Percentiles rank a stretch among this genome's conserved stretches.
Conservation (phyloP, 2,113 vertebrate genomes). For the Saccopteryx leptura region DNA sequence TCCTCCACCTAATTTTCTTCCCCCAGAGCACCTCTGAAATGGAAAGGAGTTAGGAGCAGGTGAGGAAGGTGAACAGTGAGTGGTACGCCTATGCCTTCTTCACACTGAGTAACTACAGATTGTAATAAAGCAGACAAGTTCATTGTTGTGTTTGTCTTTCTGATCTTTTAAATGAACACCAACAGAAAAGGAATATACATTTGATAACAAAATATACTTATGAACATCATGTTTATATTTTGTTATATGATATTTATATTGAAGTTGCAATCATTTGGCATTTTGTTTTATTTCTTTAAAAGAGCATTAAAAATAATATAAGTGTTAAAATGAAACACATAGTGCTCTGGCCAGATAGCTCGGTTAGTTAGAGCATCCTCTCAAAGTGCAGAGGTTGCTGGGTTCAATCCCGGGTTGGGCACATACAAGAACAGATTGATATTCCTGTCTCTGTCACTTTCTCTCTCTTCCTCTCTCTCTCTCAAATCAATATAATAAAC, state of each 20-base stretch:
- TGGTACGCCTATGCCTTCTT: not conserved
- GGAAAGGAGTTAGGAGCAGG: not conserved
- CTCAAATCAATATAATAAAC: no score
- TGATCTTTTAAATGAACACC: constrained; percentile 50
- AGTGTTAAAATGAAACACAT: not conserved
- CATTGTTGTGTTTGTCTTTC: not conserved
- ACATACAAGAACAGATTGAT: no score
- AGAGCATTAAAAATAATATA: not conserved
- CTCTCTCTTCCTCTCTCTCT: no score
- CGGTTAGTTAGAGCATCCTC: no score
- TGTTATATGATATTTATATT: not conserved
- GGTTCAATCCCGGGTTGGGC: no score
- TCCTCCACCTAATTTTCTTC: not conserved
- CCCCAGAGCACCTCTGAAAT: not conserved
- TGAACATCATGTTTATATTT: not conserved
- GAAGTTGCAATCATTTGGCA: not conserved
- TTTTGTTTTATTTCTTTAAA: constrained; percentile 39
- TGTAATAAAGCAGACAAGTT: not conserved
- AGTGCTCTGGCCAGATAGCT: no score
- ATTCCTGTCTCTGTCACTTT: no score
- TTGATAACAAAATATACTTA: not conserved
- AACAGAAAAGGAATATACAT: not conserved
- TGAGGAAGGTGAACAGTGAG: not conserved
- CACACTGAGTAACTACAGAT: not conserved
- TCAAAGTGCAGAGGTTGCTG: no score